Evolutionary conservation across 37 sponge, comb jelly and placozoan genomes (phyloP), one percentile per base, ranked within the genome.

Genomic region (Theonella swinhoei): DNA sequence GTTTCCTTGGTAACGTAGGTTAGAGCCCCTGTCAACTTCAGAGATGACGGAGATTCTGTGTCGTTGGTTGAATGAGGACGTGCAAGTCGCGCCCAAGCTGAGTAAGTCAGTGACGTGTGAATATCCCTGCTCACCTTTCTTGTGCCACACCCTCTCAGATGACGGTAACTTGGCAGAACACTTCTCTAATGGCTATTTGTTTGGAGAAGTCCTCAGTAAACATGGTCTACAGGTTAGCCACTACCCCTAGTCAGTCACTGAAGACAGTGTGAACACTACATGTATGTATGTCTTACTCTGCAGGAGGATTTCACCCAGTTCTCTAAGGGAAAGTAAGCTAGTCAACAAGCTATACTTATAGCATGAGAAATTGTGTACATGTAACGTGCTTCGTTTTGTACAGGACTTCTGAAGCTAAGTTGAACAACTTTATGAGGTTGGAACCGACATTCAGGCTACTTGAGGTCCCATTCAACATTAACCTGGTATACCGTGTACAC

Each of bases 1-100:
- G n/a, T n/a, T n/a, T n/a, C n/a, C n/a, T n/a, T n/a, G n/a, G n/a
- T n/a, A n/a, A n/a, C n/a, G n/a, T n/a, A n/a, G n/a, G n/a, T n/a
- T n/a, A n/a, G n/a, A n/a, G n/a, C n/a, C n/a, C n/a, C n/a, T n/a
- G n/a, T n/a, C n/a, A n/a, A n/a, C n/a, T n/a, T n/a, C n/a, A 2
- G 70, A 40, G 37, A 97, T 97, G 98, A 93, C 98, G 14, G 98
- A 92, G 5, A 95, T 97, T 31, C 88, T 97, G 71, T 97, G 98
- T 71, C 82, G 83, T 20, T 97, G 98, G 98, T 72, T 97, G 11
- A 97, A 95, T 76, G 86, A 97, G 17, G 94, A 97, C 23, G 74
- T 95, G 1, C n/a, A 65, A 26, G 30, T 85, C 7, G 87, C 77
- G 2, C 68, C 81, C 5, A 66, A 62, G 41, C 89, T 95, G 14